phyloP scores from a whole-genome alignment of 2,113 vertebrate genomes.

The Sprattus sprattus region DNA sequence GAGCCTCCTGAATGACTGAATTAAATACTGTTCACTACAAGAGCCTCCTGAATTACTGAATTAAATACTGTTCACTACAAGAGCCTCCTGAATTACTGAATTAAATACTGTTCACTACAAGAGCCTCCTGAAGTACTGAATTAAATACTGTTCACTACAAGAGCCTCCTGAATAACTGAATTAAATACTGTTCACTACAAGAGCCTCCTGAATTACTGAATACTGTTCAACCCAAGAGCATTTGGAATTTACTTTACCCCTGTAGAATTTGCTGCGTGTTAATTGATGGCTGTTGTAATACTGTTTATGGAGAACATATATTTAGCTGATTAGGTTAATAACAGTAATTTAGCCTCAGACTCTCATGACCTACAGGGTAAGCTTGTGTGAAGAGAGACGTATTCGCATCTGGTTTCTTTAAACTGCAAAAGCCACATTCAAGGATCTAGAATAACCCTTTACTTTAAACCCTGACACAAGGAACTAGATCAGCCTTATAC shows the following conservation, averaged over 20 bases:
- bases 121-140: not conserved
- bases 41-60: not conserved
- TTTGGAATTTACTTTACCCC: not conserved
- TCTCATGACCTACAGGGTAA: not conserved
- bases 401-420: not conserved
- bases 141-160: not conserved
- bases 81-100: not conserved
- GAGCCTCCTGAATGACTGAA: not conserved
- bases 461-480: no score
- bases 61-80: not conserved
- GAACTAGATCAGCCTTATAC: no score
- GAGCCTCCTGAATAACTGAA: not conserved
- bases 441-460: no score
- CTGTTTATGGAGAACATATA: not conserved
- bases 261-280: not conserved
- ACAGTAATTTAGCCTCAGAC: not conserved
- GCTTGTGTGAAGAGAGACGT: not conserved
- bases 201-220: not conserved
- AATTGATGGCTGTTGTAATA: slow-evolving; percentile 1
- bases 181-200: not conserved
- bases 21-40: not conserved
- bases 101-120: not conserved
- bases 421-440: not conserved
- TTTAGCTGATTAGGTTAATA: not conserved
- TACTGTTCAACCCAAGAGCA: not conserved